Evolutionary conservation across 2,797 vertebrate genomes (phyloP).

Genomic region (Chaetodon trifasciatus): DNA sequence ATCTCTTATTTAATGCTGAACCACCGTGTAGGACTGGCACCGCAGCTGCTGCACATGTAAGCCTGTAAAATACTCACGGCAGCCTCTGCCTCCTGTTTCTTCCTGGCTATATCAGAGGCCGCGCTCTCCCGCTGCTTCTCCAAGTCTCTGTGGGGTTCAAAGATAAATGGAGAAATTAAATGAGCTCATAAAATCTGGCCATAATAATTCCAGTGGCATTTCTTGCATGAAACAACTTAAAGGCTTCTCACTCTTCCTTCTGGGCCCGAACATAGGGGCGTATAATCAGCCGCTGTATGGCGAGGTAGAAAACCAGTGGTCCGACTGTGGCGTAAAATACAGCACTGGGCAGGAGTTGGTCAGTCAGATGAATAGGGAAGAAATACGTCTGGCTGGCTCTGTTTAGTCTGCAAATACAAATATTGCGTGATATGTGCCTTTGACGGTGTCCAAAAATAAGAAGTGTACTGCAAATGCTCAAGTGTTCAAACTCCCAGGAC

Average conservation of each 20-base stretch:
- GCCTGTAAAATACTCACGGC: slow-evolving; percentile 87
- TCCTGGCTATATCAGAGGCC: slow-evolving; percentile 91
- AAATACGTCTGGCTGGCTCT: slow-evolving; percentile 98
- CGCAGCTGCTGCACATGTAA: slow-evolving; percentile 3
- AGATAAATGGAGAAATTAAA: slow-evolving; percentile 65
- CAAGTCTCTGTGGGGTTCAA: slow-evolving; percentile 88
- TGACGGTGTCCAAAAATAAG: slow-evolving; percentile 5
- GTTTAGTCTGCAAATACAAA: slow-evolving; percentile 88
- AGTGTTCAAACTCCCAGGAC: slow-evolving; percentile 5
- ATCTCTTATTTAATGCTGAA: slow-evolving; percentile 17
- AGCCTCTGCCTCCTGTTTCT: slow-evolving; percentile 97
- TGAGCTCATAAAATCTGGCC: slow-evolving; percentile 59
- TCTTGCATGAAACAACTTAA: slow-evolving; percentile 47
- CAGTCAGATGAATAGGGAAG: slow-evolving; percentile 97
- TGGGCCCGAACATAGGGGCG: slow-evolving; percentile 94
- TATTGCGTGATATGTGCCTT: not conserved
- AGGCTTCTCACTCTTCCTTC: slow-evolving; percentile 92
- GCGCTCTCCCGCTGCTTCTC: slow-evolving; percentile 95
- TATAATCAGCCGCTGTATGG: slow-evolving; percentile 95
- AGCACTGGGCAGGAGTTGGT: slow-evolving; percentile 96
- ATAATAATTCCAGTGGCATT: slow-evolving; percentile 55
- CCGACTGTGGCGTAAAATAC: slow-evolving; percentile 98
- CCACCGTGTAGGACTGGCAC: not conserved
- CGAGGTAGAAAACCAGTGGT: slow-evolving; percentile 94
- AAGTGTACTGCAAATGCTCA: not conserved